These are phyloP conservation scores for Zeuzera pyrina DNA, from an alignment of 2,888 invertebrate species.

Conservation along the genomic window DNA sequence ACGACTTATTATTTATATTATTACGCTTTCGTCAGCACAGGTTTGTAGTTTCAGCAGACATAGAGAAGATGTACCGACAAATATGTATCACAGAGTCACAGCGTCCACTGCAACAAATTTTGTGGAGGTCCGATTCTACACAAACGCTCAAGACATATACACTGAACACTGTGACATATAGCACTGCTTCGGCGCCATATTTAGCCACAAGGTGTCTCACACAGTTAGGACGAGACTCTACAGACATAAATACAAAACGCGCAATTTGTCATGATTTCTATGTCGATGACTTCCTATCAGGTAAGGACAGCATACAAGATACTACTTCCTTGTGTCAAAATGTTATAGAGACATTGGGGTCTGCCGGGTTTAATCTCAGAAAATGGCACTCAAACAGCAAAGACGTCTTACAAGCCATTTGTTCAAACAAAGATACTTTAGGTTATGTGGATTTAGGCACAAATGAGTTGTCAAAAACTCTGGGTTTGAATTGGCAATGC, in stretches of 20 bases:
- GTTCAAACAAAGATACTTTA: too few relatives aligned
- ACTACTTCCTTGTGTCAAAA: conserved; percentile 11
- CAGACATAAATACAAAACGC: conserved; percentile 7
- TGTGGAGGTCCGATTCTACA: conserved; percentile 10
- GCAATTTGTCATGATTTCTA: conserved; percentile 15
- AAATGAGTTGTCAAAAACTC: too few relatives aligned
- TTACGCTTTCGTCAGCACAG: conserved; percentile 15
- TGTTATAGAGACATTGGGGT: conserved; percentile 11
- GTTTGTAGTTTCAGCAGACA: conserved; percentile 13
- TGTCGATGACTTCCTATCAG: conserved; percentile 19
- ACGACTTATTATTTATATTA: conserved; percentile 14
- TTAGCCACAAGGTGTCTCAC: conserved; percentile 17
- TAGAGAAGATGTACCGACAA: conserved; percentile 16
- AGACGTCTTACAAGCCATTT: too few relatives aligned
- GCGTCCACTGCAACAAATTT: conserved; percentile 15
- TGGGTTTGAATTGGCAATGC: conserved; percentile 20
- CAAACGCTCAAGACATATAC: conserved; percentile 13
- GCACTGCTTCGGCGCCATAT: conserved; percentile 18
- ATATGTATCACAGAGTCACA: conserved; percentile 6
- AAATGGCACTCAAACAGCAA: conserved; percentile 20
- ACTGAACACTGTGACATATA: conserved; percentile 20
- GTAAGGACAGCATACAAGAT: conserved; percentile 8
- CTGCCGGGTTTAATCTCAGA: conserved; percentile 16
- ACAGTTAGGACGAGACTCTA: conserved; percentile 9
- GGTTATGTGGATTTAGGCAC: too few relatives aligned